Evolutionary conservation across 2,113 vertebrate genomes (phyloP).

Genomic region (Peromyscus polionotus): DNA sequence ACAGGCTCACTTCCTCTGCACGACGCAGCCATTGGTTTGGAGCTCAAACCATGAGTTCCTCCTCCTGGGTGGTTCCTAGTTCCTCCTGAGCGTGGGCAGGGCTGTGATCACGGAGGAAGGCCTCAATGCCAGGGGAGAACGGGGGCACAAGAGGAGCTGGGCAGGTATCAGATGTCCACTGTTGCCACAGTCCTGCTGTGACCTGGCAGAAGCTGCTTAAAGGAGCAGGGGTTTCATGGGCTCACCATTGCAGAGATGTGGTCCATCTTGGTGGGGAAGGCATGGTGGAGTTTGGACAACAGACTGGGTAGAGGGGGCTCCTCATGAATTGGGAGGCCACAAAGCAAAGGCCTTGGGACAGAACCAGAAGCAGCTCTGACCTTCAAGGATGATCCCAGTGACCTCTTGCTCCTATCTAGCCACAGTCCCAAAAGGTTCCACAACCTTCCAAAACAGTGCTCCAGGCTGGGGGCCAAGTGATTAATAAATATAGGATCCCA

Average conservation of each 20-base stretch:
- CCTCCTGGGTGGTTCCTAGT: not conserved
- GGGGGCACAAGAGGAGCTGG: fast-evolving
- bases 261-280: not conserved
- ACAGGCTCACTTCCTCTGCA: not conserved
- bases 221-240: not conserved
- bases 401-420: not conserved
- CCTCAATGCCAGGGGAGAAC: not conserved
- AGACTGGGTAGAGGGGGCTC: not conserved
- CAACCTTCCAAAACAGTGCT: not conserved
- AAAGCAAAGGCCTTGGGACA: not conserved
- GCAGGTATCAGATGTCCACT: no score
- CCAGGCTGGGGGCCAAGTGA: not conserved
- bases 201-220: not conserved
- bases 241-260: not conserved
- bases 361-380: not conserved
- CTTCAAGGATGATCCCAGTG: not conserved
- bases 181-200: not conserved
- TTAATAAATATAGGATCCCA: not conserved
- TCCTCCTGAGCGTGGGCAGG: no score
- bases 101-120: not conserved
- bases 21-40: not conserved
- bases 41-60: not conserved
- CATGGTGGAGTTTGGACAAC: no score
- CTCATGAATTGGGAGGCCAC: not conserved
- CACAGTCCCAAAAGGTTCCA: not conserved